Evolutionary conservation across 2,113 vertebrate genomes (phyloP), one percentile per base, ranked within the genome.

Genomic region (Nycticorax nycticorax): DNA sequence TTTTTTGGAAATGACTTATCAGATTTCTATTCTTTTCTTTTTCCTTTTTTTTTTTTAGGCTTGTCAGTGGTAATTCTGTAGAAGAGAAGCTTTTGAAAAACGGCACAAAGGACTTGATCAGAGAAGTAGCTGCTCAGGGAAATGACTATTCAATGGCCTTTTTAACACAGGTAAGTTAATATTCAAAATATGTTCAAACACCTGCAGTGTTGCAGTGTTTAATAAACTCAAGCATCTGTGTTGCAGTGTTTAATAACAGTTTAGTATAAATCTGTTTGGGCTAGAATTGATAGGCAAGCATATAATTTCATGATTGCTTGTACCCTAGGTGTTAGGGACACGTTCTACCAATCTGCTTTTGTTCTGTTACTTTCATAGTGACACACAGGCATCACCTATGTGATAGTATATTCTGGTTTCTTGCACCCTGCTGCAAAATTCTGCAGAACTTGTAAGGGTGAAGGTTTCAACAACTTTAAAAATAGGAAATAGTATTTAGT

Each of bases 71-170:
- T 24, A 99, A 99, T 96, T 99, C 99, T 30, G 99, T 99, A 60
- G 99, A 99, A 96, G 99, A 99, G 97, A 99, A 99, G 81, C 98
- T 99, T 66, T 92, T 99, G 93, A 99, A 99, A 97, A 99, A 99
- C 3, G 99, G 99, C 77, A 99, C 99, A 21, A 99, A 99, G 96
- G 99, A 99, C 94, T 98, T 99, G 95, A 99, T 99, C 94, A 98
- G 99, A 97, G 99, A 99, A 96, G 99, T 99, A 86, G 99, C 99
- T 73, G 99, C 99, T 55, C 99, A 99, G 96, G 99, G 99, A 67
- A 99, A 98, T 47, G 99, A 99, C 95, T 99, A 99, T 97, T 99
- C 98, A 73, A 98, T 99, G 97, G 99, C 99, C 89, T 99, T 98
- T 97, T 98, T 99, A 93, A 99, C 99, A 76, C 99, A 99, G 97